Evolutionary conservation across 2,113 vertebrate species (phyloP).

Genomic region (Vicugna pacos): DNA sequence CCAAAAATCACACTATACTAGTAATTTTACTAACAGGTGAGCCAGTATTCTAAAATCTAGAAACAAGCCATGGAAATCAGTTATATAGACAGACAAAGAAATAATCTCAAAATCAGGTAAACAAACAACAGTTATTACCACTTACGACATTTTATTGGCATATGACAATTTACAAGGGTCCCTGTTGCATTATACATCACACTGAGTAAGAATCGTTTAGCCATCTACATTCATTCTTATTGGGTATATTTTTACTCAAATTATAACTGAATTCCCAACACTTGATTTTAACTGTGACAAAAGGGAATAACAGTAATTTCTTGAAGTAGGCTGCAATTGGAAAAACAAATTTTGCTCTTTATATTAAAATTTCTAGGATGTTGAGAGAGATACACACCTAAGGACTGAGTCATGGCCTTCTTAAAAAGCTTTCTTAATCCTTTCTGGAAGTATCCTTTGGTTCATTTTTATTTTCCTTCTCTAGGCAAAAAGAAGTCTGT

Average conservation of each 20-base stretch:
- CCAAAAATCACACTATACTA: not conserved
- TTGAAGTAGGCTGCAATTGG: constrained; percentile 57
- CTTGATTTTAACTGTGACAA: constrained; percentile 77
- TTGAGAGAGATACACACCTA: constrained; percentile 65
- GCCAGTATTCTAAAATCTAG: constrained; percentile 30
- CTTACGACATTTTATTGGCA: constrained; percentile 83
- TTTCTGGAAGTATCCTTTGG: constrained; percentile 70
- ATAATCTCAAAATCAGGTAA: constrained; percentile 68
- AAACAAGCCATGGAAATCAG: not conserved
- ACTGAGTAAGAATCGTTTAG: constrained; percentile 78
- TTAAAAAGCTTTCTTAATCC: constrained; percentile 64
- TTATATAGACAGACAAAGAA: not conserved
- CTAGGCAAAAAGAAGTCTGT: constrained; percentile 61
- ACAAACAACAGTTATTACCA: constrained; percentile 75
- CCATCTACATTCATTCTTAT: constrained; percentile 76
- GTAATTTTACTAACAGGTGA: not conserved
- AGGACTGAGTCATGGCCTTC: constrained; percentile 79
- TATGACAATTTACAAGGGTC: constrained; percentile 84
- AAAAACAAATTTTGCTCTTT: constrained; percentile 63
- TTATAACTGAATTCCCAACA: constrained; percentile 74
- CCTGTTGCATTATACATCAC: constrained; percentile 81
- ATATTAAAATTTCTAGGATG: constrained; percentile 66
- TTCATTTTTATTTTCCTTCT: constrained; percentile 68
- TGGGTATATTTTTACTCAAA: constrained; percentile 69
- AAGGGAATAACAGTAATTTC: constrained; percentile 59